Evolutionary conservation across 2,113 vertebrate species (phyloP).

Genomic region (Heptranchias perlo): DNA sequence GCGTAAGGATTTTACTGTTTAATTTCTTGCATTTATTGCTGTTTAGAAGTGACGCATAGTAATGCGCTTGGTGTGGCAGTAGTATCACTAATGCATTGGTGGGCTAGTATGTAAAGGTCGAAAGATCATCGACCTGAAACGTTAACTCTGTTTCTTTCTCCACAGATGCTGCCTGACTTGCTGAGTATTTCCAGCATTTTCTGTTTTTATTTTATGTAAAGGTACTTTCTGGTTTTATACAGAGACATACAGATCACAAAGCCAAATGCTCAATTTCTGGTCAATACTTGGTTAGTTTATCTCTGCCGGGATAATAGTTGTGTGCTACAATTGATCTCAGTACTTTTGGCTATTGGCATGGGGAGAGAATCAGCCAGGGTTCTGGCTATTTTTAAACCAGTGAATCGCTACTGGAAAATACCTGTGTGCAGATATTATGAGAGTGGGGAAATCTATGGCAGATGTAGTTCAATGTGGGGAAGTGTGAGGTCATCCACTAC

Average conservation of each 20-base stretch:
- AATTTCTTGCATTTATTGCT: not conserved
- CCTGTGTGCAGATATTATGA: not conserved
- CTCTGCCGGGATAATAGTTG: not conserved
- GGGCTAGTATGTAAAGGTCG: not conserved
- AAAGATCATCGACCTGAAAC: no score
- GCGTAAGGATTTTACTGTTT: conserved; percentile 56
- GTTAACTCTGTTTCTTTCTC: no score
- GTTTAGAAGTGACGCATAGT: not conserved
- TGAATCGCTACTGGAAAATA: not conserved
- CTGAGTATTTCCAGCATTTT: no score
- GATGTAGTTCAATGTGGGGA: not conserved
- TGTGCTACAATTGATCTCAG: not conserved
- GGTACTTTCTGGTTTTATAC: not conserved
- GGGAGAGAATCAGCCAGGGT: not conserved
- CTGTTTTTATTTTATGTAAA: no score
- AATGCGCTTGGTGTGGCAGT: not conserved
- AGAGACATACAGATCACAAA: not conserved
- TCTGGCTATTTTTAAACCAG: not conserved
- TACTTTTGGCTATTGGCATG: not conserved
- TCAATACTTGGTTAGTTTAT: not conserved
- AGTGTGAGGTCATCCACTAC: not conserved
- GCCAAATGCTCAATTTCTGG: not conserved
- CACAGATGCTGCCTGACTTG: no score
- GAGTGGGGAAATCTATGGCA: not conserved
- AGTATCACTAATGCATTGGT: no score